These are phyloP conservation scores for Clivina fossor DNA, from an alignment of 2,888 invertebrate genomes.

Conservation along the genomic window DNA sequence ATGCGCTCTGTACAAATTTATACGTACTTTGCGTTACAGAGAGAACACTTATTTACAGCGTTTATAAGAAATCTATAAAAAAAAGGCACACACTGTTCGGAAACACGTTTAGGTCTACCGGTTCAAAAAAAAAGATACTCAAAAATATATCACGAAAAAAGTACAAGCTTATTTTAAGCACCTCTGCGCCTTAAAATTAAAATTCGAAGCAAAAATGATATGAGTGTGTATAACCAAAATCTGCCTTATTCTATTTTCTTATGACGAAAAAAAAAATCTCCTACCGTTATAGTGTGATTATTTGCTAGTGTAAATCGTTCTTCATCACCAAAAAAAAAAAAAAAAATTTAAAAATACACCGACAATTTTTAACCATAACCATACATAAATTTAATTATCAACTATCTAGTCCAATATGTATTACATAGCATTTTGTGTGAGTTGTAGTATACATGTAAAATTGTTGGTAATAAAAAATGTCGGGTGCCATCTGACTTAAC, in stretches of 20 bases:
- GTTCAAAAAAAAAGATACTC: constrained; percentile 55
- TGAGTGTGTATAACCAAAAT: constrained; percentile 66
- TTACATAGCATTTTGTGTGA: constrained; percentile 60
- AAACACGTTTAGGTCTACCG: constrained; percentile 60
- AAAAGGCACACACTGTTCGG: constrained; percentile 51
- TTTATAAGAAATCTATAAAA: too few relatives aligned
- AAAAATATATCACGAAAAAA: constrained; percentile 64
- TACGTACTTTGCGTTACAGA: constrained; percentile 50
- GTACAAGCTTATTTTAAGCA: constrained; percentile 74
- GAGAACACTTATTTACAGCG: constrained; percentile 48
- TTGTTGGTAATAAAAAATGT: constrained; percentile 55
- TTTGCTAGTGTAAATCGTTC: constrained; percentile 56
- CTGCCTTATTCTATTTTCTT: constrained; percentile 70
- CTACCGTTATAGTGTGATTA: constrained; percentile 57
- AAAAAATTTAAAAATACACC: constrained; percentile 46
- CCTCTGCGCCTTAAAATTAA: constrained; percentile 73
- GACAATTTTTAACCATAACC: constrained; percentile 54
- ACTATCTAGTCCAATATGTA: constrained; percentile 57
- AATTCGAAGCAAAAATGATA: constrained; percentile 57
- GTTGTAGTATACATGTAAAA: constrained; percentile 61
- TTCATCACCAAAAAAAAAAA: constrained; percentile 47
- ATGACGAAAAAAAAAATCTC: constrained; percentile 56
- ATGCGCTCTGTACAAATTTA: constrained; percentile 35
- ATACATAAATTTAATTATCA: constrained; percentile 53
- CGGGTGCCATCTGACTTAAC: constrained; percentile 50